Percentiles rank a stretch among this genome's conserved stretches.
Conservation (phyloP, 2,113 vertebrate genomes). For the Protobothrops mucrosquamatus region DNA sequence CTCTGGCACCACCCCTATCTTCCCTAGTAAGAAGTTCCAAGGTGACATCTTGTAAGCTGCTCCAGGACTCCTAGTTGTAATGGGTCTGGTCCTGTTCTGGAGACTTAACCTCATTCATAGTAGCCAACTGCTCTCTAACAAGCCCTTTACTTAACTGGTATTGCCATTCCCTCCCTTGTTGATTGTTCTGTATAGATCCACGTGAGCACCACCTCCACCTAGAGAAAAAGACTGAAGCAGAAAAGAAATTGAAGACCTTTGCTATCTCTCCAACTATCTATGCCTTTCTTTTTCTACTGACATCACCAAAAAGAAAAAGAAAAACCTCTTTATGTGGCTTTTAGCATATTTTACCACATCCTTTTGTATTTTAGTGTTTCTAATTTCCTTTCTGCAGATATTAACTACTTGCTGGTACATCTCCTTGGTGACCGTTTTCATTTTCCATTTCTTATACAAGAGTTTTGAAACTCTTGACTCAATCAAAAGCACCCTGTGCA, state of each 20-base stretch:
- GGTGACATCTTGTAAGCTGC: background rate
- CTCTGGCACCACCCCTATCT: background rate
- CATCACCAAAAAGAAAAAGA: background rate
- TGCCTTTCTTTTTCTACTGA: background rate
- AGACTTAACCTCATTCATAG: background rate
- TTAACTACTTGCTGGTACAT: background rate
- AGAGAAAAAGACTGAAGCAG: background rate
- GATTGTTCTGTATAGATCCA: background rate
- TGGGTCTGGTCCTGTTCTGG: background rate
- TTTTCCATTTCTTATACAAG: background rate
- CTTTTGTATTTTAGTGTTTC: background rate
- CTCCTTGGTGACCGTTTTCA: background rate
- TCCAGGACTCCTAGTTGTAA: background rate
- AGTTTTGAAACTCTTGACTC: background rate
- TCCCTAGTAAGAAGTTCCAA: background rate
- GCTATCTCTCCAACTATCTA: background rate
- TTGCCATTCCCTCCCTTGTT: background rate
- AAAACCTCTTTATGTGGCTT: background rate
- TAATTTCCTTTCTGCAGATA: background rate
- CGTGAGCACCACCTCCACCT: background rate
- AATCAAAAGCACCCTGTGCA: background rate
- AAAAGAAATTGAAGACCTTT: background rate
- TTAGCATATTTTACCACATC: background rate
- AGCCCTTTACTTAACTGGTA: background rate
- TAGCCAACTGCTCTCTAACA: background rate